Conservation (phyloP, 2,113 vertebrate genomes). For the Picathartes gymnocephalus region DNA sequence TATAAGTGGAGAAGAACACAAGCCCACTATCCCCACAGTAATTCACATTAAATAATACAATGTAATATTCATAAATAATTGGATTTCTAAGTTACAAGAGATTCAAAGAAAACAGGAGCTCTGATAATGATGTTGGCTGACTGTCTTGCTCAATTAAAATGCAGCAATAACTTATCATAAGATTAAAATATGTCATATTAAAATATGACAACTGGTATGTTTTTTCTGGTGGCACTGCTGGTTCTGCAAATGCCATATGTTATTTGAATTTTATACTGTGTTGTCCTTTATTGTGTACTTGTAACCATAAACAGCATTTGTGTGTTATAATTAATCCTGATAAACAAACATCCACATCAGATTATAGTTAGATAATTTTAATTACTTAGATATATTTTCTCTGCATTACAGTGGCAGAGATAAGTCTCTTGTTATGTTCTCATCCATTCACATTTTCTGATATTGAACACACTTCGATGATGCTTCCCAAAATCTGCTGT, state of each 20-base stretch:
- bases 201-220: background rate
- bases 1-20: background rate
- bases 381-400: background rate
- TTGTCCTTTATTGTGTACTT: background rate
- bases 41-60: background rate
- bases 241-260: constrained; percentile 16
- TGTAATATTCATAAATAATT: background rate
- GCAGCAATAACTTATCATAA: background rate
- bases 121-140: constrained; percentile 6
- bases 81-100: background rate
- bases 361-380: background rate
- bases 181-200: too few relatives aligned
- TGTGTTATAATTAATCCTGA: constrained; percentile 4
- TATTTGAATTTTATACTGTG: background rate
- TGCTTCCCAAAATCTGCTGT: background rate
- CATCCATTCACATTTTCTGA: background rate
- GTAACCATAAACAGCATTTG: constrained; percentile 8
- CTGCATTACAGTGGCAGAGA: background rate
- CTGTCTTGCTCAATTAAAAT: constrained; percentile 19
- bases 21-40: background rate
- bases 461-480: background rate
- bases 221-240: background rate
- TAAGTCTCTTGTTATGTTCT: background rate
- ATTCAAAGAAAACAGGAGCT: constrained; percentile 1
- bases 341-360: background rate